These are phyloP conservation scores for Alces alces DNA, from an alignment of 2,113 vertebrate species.

Conservation along the genomic window DNA sequence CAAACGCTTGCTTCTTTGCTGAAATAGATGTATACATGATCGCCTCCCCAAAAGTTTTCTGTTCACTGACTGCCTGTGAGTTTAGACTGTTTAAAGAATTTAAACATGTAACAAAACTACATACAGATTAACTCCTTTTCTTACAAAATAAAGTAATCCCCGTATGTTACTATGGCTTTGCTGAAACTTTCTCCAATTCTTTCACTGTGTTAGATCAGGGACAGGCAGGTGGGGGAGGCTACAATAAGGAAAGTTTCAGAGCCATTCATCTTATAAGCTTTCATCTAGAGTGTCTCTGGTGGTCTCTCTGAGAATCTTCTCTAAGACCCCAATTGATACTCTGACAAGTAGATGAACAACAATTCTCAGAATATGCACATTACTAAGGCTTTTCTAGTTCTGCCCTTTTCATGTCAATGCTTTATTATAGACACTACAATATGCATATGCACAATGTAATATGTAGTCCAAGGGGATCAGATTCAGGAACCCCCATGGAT, in stretches of 20 bases:
- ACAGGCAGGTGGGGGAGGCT: not conserved
- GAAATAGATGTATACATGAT: not conserved
- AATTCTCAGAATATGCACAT: not conserved
- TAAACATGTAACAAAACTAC: not conserved
- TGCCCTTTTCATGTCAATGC: not conserved
- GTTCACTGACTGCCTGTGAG: not conserved
- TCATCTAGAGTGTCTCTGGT: not conserved
- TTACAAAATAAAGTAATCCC: constrained; percentile 17
- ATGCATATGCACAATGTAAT: not conserved
- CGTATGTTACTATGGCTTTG: not conserved
- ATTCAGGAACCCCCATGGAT: not conserved
- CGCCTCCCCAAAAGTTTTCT: not conserved
- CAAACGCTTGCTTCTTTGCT: not conserved
- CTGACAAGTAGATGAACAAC: not conserved
- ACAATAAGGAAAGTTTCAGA: not conserved
- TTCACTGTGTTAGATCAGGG: not conserved
- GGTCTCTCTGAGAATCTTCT: not conserved
- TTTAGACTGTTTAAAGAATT: not conserved
- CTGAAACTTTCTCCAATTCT: not conserved
- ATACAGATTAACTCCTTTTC: not conserved
- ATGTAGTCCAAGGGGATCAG: not conserved
- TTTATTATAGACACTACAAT: not conserved
- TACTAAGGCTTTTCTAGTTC: not conserved
- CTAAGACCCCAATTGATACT: not conserved
- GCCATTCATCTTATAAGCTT: not conserved